Evolutionary conservation across 2,888 invertebrate genomes (phyloP).

Genomic region (Lasioglossum leucozonium): DNA sequence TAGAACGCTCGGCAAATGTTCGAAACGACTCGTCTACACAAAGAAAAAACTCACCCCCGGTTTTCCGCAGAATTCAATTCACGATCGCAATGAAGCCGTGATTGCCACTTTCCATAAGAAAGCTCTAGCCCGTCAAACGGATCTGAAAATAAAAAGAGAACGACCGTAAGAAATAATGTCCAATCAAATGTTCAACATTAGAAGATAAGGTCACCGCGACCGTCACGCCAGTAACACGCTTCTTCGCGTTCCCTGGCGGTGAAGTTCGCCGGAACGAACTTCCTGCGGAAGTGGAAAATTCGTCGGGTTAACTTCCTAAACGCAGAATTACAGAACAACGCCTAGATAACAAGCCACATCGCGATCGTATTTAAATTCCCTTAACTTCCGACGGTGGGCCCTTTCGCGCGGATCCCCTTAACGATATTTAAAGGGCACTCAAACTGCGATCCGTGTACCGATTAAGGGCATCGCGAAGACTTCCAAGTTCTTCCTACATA

Average conservation of each 20-base stretch:
- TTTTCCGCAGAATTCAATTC: background rate
- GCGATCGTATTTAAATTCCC: conserved; percentile 49
- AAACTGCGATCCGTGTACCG: conserved; percentile 11
- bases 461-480: conserved; percentile 34
- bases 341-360: conserved; percentile 44
- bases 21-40: background rate
- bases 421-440: conserved; percentile 29
- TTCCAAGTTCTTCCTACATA: background rate
- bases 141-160: conserved; percentile 31
- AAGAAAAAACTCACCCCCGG: conserved; percentile 22
- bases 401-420: conserved; percentile 20
- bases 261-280: conserved; percentile 34
- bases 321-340: conserved; percentile 53
- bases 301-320: conserved; percentile 39
- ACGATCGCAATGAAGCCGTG: background rate
- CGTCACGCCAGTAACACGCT: background rate
- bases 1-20: background rate
- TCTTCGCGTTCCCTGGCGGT: background rate
- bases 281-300: conserved; percentile 25
- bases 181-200: background rate
- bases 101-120: background rate
- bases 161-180: background rate
- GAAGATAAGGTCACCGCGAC: background rate
- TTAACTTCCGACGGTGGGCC: conserved; percentile 29
- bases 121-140: background rate